Percentiles rank a stretch among this genome's conserved stretches.
Conservation (phyloP, 2,113 vertebrate species). For the Oncorhynchus gorbuscha region DNA sequence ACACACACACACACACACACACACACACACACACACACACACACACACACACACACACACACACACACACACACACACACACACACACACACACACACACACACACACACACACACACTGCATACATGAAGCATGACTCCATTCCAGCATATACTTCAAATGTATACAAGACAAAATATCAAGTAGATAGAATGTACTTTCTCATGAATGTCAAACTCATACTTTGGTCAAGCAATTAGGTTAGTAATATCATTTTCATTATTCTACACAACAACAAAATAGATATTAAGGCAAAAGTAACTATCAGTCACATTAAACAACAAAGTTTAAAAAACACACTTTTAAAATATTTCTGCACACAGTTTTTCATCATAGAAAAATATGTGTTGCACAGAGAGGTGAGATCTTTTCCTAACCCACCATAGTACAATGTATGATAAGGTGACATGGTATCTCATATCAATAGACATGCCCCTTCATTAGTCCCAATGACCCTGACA, state of each 20-base stretch:
- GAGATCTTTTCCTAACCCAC: neutral
- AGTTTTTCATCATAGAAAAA: conserved; percentile 72
- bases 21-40: conserved; percentile 19
- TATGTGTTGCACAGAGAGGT: conserved; percentile 61
- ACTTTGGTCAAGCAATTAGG: conserved; percentile 79
- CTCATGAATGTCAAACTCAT: conserved; percentile 64
- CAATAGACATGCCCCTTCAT: neutral
- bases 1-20: no score
- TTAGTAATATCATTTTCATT: conserved; percentile 29
- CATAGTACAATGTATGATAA: neutral
- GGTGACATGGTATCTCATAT: neutral
- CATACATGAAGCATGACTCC: neutral
- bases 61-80: no score
- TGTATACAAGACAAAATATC: conserved; percentile 36
- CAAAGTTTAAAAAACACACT: conserved; percentile 54
- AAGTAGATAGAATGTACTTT: conserved; percentile 70
- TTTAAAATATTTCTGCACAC: conserved; percentile 69
- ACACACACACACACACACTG: neutral
- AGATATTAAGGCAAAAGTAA: conserved; percentile 67
- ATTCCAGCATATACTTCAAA: conserved; percentile 21
- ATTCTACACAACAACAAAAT: conserved; percentile 55
- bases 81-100: no score
- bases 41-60: neutral
- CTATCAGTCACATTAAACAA: conserved; percentile 53
- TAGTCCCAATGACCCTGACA: neutral